Conservation (phyloP, 2,113 vertebrate genomes). For the Megaleporinus macrocephalus region DNA sequence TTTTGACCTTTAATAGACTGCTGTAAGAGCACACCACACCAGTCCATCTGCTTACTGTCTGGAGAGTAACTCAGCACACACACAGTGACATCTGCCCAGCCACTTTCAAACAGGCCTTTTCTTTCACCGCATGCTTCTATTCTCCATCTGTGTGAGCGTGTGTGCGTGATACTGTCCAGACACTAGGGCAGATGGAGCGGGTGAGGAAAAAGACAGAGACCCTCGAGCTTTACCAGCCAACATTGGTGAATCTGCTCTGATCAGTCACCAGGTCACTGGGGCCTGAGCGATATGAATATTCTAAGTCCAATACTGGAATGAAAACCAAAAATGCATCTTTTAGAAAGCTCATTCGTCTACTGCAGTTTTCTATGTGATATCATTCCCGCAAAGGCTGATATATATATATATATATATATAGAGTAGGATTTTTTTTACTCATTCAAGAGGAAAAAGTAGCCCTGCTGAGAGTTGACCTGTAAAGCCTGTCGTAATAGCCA, state of each 20-base stretch:
- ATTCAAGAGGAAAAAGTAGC: too few species aligned
- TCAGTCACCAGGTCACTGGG: background rate
- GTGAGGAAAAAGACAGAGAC: background rate
- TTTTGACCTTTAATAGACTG: constrained; percentile 12
- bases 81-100: constrained; percentile 26
- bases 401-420: too few species aligned
- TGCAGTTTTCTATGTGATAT: too few species aligned
- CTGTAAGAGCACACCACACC: constrained; percentile 22
- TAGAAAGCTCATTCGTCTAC: too few species aligned
- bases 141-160: constrained; percentile 6
- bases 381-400: too few species aligned
- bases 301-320: too few species aligned
- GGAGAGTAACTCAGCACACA: constrained; percentile 30
- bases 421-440: too few species aligned
- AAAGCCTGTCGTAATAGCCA: too few species aligned
- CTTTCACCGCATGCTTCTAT: background rate
- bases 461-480: too few species aligned
- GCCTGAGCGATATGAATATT: background rate
- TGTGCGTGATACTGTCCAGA: background rate
- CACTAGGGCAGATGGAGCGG: constrained; percentile 3
- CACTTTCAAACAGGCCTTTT: constrained; percentile 25
- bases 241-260: background rate
- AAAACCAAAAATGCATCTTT: too few species aligned
- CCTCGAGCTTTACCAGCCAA: background rate
- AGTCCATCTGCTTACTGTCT: constrained; percentile 27